A percentile compares a stretch with the other conserved stretches of the same genome.
phyloP scores from a whole-genome alignment of 1,140 invertebrate genomes.

The Ephestia elutella region DNA sequence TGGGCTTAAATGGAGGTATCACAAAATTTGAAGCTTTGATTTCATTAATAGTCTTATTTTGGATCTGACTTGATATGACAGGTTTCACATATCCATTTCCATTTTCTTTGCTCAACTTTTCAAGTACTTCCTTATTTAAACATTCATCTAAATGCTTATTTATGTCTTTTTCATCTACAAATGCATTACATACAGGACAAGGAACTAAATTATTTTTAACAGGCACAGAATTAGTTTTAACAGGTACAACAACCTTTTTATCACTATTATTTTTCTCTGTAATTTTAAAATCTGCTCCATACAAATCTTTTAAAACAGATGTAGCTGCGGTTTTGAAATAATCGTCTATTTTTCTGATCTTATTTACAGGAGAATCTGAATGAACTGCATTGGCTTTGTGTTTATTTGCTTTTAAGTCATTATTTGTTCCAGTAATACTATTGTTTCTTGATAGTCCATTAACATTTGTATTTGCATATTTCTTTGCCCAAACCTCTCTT shows the following conservation, averaged over 20 bases:
- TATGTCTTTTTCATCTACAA: slow-evolving; percentile 55
- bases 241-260: slow-evolving; percentile 39
- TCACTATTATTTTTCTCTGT: slow-evolving; percentile 31
- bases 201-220: slow-evolving; percentile 38
- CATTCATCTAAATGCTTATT: slow-evolving; percentile 76
- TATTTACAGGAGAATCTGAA: slow-evolving; percentile 36
- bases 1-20: neutral
- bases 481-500: slow-evolving; percentile 74
- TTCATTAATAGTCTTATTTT: neutral
- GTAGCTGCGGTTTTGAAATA: slow-evolving; percentile 46
- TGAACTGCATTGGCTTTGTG: slow-evolving; percentile 27
- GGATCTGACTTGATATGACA: neutral
- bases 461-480: slow-evolving; percentile 36
- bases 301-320: slow-evolving; percentile 51
- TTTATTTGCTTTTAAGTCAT: slow-evolving; percentile 36
- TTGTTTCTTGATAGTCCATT: slow-evolving; percentile 3
- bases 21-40: neutral
- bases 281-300: slow-evolving; percentile 53
- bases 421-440: neutral
- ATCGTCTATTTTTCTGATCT: slow-evolving; percentile 62
- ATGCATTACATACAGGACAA: slow-evolving; percentile 75
- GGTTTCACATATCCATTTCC: slow-evolving; percentile 9
- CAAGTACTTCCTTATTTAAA: slow-evolving; percentile 59
- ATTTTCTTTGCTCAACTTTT: slow-evolving; percentile 47
- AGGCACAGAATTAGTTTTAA: slow-evolving; percentile 29